Evolutionary conservation across 2,888 invertebrate genomes (phyloP), one percentile per base, ranked within the genome.

Genomic region (Tenthredo mesomela): DNA sequence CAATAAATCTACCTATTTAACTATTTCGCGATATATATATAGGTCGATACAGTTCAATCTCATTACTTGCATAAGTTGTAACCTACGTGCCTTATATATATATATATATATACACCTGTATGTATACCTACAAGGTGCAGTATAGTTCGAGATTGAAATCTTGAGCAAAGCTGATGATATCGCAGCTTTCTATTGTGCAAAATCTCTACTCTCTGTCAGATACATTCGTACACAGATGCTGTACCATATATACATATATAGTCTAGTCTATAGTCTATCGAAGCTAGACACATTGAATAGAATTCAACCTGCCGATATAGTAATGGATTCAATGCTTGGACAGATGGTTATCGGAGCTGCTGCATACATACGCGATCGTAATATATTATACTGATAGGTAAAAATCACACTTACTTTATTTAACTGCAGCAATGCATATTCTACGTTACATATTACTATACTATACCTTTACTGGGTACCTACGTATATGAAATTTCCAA

Each of bases 261-360:
- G 29, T 67, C 5, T 33, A 25, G 29, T 29, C 65, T 33, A 54
- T 54, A 29, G 10, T 29, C 15, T 18, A 67, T 15, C 33, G 12
- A 12, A 47, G 33, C 77, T 43, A 40, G 77, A 50, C 54, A 29
- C 40, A 54, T 54, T 54, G 50, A 77, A 77, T 77, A 21, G 77
- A 25, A 77, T 77, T 77, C 77, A 33, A 40, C 54, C 54, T 77
- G 3, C 54, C 54, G 77, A 77, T 77, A 77, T 77, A 77, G 77
- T 54, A 77, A 77, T 77, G 77, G 77, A 77, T 54, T 77, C 54
- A 50, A 77, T 77, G 54, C 50, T 77, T 33, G 77, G 54, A 43
- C 29, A 43, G 77, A 54, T 77, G 77, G 77, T n/a, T 77, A 77
- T 77, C 77, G 29, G 18, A 50, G 33, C 77, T 50, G 25, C n/a